Evolutionary conservation across 2,888 invertebrate genomes (phyloP).

Genomic region (Acheta domesticus): DNA sequence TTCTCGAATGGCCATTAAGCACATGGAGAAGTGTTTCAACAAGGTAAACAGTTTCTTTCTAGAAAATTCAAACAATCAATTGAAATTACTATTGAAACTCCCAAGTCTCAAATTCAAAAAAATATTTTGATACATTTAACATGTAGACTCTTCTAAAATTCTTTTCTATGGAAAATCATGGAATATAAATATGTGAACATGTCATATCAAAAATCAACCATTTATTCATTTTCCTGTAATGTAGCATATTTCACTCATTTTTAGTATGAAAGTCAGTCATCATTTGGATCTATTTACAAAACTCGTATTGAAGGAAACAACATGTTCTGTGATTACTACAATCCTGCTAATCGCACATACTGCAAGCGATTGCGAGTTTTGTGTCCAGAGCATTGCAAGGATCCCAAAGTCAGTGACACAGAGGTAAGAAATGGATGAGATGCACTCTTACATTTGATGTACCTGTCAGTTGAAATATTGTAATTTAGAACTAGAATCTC

Average conservation of each 20-base stretch:
- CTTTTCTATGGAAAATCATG: too few species aligned
- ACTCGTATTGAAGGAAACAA: constrained; percentile 92
- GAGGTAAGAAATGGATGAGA: constrained; percentile 51
- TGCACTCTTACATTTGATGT: not conserved
- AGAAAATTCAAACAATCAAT: not conserved
- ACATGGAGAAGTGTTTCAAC: constrained; percentile 97
- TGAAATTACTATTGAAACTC: too few species aligned
- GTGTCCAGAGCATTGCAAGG: constrained; percentile 97
- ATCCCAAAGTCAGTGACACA: constrained; percentile 78
- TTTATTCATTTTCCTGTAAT: not conserved
- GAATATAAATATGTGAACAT: too few species aligned
- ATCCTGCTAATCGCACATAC: constrained; percentile 82
- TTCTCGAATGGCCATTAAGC: constrained; percentile 85
- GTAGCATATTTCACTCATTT: constrained; percentile 37
- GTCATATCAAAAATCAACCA: too few species aligned
- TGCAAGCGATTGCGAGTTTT: constrained; percentile 92
- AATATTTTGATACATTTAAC: too few species aligned
- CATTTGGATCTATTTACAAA: constrained; percentile 91
- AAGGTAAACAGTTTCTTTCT: constrained; percentile 54
- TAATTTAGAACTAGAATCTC: not conserved
- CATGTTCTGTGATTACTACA: constrained; percentile 97
- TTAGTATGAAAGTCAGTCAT: constrained; percentile 91
- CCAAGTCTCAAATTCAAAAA: too few species aligned
- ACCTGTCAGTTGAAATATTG: not conserved
- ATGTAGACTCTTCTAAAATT: too few species aligned